phyloP scores from a whole-genome alignment of 2,113 vertebrate genomes.

The Corydoras sp. region DNA sequence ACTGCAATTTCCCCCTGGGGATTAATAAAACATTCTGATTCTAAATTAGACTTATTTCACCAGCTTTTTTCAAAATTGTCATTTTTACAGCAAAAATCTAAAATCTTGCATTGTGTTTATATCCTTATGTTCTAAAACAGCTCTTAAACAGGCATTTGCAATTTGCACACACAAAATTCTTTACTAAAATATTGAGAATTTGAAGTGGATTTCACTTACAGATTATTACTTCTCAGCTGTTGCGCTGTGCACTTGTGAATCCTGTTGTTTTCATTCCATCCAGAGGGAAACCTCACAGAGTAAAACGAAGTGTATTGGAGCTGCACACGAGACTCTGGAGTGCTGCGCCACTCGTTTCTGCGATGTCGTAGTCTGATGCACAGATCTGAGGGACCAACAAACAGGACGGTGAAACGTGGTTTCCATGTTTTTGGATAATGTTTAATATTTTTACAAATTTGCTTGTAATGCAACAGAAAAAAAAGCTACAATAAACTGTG shows the following conservation, averaged over 20 bases:
- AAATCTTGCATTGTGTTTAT: too few relatives aligned
- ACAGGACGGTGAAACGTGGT: background rate
- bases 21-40: too few relatives aligned
- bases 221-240: background rate
- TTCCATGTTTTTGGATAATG: background rate
- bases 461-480: too few relatives aligned
- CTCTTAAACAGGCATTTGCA: too few relatives aligned
- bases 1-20: too few relatives aligned
- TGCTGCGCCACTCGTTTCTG: slow-evolving; percentile 1
- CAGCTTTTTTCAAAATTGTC: too few relatives aligned
- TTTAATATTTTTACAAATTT: too few relatives aligned
- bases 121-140: too few relatives aligned
- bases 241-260: background rate
- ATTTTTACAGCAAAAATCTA: too few relatives aligned
- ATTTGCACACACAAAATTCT: too few relatives aligned
- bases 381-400: slow-evolving; percentile 24
- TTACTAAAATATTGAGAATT: background rate
- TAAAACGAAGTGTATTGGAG: slow-evolving; percentile 29
- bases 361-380: slow-evolving; percentile 16
- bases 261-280: slow-evolving; percentile 1
- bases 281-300: slow-evolving; percentile 17
- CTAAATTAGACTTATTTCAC: too few relatives aligned
- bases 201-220: slow-evolving; percentile 17
- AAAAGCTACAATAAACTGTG: too few relatives aligned
- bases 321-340: background rate